Evolutionary conservation across 2,797 vertebrate species (phyloP).

Genomic region (Sebastes hubbsi): DNA sequence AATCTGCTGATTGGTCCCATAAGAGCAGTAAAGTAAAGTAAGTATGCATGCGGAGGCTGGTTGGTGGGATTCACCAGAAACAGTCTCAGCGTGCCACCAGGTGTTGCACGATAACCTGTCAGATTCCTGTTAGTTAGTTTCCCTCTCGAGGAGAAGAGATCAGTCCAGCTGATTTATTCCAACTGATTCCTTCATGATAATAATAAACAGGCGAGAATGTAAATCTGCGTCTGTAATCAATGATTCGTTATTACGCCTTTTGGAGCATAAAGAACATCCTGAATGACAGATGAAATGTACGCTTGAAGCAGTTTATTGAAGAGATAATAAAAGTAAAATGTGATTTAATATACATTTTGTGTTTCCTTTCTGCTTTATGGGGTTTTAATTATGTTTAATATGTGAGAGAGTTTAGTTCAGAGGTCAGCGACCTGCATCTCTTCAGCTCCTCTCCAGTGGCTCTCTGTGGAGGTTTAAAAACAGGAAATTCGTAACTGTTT

Average conservation of each 20-base stretch:
- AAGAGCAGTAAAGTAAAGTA: background rate
- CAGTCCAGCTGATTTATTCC: background rate
- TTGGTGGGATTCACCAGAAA: too few relatives aligned
- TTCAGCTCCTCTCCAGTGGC: too few relatives aligned
- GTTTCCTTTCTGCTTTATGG: background rate
- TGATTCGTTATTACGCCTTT: background rate
- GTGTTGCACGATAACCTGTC: background rate
- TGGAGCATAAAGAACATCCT: background rate
- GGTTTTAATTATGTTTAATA: background rate
- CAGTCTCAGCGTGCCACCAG: too few relatives aligned
- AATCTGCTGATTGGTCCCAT: background rate
- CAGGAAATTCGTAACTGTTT: too few relatives aligned
- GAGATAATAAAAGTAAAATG: conserved; percentile 25
- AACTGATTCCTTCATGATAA: background rate
- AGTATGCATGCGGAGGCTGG: too few relatives aligned
- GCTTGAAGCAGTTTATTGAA: conserved; percentile 30
- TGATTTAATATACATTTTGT: conserved; percentile 21
- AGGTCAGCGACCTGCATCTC: too few relatives aligned
- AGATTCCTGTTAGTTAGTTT: background rate
- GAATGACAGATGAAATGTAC: conserved; percentile 27
- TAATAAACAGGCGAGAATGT: conserved; percentile 26
- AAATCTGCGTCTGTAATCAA: background rate
- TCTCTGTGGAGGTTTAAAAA: too few relatives aligned
- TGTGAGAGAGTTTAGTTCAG: too few relatives aligned
- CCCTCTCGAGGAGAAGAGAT: background rate